phyloP scores from a whole-genome alignment of 1,140 invertebrate species.

The Atopsyche davidsoni region DNA sequence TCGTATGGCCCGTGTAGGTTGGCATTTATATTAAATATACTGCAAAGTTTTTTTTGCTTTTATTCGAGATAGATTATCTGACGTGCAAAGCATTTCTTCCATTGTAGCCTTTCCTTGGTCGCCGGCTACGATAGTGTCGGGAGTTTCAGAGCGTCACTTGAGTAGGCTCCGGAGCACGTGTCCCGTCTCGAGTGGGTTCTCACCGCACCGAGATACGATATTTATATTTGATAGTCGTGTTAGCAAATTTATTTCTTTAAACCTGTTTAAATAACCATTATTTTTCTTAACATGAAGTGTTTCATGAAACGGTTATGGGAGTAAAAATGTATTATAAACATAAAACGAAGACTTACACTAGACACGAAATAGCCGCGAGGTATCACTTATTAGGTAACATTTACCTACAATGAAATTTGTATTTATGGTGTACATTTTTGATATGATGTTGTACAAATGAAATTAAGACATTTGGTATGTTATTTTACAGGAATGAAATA shows the following conservation, averaged over 20 bases:
- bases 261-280: constrained; percentile 19
- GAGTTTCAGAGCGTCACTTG: background rate
- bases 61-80: constrained; percentile 1
- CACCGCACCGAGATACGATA: no score
- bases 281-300: constrained; percentile 17
- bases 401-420: constrained; percentile 49
- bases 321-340: constrained; percentile 24
- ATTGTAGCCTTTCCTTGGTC: no score
- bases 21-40: constrained; percentile 19
- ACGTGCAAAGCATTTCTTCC: background rate
- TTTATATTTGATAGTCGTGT: constrained; percentile 4
- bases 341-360: constrained; percentile 29
- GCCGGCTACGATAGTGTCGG: no score
- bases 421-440: constrained; percentile 52
- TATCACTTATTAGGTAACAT: constrained; percentile 42
- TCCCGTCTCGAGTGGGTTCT: background rate
- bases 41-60: constrained; percentile 9
- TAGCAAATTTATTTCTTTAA: constrained; percentile 17
- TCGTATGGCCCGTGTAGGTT: constrained; percentile 13
- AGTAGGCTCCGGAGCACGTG: background rate
- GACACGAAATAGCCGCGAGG: constrained; percentile 27
- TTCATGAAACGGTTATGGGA: constrained; percentile 12
- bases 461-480: constrained; percentile 52
- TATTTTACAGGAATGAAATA: constrained; percentile 51
- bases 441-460: constrained; percentile 52